These are phyloP conservation scores for Gadopsis bispinosus DNA, from an alignment of 2,797 vertebrate species.

Conservation along the genomic window DNA sequence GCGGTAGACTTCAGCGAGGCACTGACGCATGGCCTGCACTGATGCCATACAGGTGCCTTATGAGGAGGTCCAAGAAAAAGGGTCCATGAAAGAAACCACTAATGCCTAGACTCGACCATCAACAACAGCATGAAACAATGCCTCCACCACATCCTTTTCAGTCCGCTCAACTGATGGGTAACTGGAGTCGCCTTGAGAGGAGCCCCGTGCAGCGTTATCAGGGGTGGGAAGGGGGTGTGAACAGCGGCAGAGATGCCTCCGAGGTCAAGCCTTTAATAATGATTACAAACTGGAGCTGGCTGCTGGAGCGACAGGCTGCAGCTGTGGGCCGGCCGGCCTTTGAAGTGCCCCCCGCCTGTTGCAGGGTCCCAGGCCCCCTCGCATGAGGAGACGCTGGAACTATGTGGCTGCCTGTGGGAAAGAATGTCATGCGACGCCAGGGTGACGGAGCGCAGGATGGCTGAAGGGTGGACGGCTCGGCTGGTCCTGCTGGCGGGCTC, in stretches of 20 bases:
- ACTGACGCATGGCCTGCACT: constrained; percentile 11
- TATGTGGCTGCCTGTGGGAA: constrained; percentile 91
- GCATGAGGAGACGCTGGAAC: constrained; percentile 90
- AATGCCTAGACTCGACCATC: constrained; percentile 23
- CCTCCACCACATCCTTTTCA: constrained; percentile 46
- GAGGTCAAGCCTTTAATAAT: constrained; percentile 93
- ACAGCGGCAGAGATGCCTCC: constrained; percentile 90
- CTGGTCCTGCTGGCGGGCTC: constrained; percentile 72
- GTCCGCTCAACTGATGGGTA: constrained; percentile 76
- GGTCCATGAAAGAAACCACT: constrained; percentile 9
- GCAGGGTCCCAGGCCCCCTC: constrained; percentile 85
- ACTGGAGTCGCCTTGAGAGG: constrained; percentile 83
- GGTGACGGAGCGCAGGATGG: constrained; percentile 86
- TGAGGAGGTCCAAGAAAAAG: constrained; percentile 1
- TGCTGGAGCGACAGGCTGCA: constrained; percentile 89
- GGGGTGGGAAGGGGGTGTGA: constrained; percentile 86
- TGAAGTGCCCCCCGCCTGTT: constrained; percentile 89
- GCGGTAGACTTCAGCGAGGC: constrained; percentile 8
- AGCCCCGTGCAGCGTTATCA: constrained; percentile 81
- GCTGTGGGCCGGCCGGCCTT: constrained; percentile 87
- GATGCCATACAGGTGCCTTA: constrained; percentile 36
- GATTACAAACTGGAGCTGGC: constrained; percentile 90
- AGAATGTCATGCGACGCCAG: constrained; percentile 91
- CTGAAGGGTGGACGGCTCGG: constrained; percentile 75
- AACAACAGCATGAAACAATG: constrained; percentile 67